phyloP scores from a whole-genome alignment of 2,113 vertebrate genomes.

The Hirundichthys speculiger region DNA sequence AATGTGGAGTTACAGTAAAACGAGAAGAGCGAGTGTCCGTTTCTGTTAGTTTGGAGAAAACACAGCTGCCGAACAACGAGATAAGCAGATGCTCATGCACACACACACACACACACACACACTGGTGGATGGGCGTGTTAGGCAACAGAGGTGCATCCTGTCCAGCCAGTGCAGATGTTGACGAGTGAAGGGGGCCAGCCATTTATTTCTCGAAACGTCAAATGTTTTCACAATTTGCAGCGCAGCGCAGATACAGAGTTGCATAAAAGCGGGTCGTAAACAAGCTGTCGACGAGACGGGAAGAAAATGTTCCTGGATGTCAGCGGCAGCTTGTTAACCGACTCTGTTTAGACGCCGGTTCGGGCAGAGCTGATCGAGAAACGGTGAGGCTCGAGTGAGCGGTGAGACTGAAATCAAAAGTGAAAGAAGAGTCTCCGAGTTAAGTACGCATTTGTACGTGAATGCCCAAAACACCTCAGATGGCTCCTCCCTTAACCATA shows the following conservation, averaged over 20 bases:
- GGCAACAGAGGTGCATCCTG: conserved; percentile 55
- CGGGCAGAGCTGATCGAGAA: no score
- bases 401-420: no score
- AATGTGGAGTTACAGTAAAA: conserved; percentile 27
- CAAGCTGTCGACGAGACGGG: conserved; percentile 22
- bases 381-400: no score
- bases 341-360: no score
- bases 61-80: conserved; percentile 41
- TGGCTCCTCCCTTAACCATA: no score
- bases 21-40: conserved; percentile 1
- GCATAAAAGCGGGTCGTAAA: conserved; percentile 26
- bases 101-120: conserved; percentile 26
- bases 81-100: conserved; percentile 61
- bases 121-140: conserved; percentile 31
- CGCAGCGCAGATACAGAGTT: conserved; percentile 17
- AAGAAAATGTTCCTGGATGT: conserved; percentile 24
- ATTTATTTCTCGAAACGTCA: conserved; percentile 38
- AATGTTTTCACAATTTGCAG: conserved; percentile 26
- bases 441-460: no score
- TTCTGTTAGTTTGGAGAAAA: conserved; percentile 29
- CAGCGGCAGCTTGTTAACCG: not conserved
- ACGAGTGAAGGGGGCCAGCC: not conserved
- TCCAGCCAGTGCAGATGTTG: conserved; percentile 45
- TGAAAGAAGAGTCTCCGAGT: no score
- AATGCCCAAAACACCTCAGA: no score